These are phyloP conservation scores for Apantesis nais DNA, from an alignment of 2,888 invertebrate genomes.

Conservation along the genomic window DNA sequence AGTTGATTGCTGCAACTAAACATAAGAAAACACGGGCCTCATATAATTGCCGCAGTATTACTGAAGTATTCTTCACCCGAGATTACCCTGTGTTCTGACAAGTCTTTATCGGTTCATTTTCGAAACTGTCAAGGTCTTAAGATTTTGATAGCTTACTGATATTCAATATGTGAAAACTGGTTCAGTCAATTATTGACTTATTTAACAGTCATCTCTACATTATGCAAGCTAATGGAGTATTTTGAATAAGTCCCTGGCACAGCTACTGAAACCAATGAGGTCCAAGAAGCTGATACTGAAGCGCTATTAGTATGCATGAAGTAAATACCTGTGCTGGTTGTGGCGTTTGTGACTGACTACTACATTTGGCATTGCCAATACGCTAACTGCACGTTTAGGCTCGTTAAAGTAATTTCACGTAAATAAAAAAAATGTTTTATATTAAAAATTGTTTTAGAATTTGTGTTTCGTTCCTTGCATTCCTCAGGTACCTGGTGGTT, in stretches of 20 bases:
- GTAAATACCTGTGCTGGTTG: conserved; percentile 36
- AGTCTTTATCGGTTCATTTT: neutral
- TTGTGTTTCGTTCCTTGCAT: too few relatives aligned
- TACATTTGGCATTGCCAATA: conserved; percentile 44
- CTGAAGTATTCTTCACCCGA: too few relatives aligned
- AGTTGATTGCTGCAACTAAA: too few relatives aligned
- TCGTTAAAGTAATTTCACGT: conserved; percentile 31
- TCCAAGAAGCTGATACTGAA: conserved; percentile 22
- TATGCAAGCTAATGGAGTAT: neutral
- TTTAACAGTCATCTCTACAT: neutral
- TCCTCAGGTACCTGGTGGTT: too few relatives aligned
- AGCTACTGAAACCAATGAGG: too few relatives aligned
- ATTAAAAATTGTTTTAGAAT: too few relatives aligned
- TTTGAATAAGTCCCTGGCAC: neutral
- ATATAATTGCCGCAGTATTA: too few relatives aligned
- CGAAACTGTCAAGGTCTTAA: neutral
- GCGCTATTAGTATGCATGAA: conserved; percentile 45
- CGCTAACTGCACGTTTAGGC: conserved; percentile 32
- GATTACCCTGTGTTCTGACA: too few relatives aligned
- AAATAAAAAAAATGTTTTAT: neutral
- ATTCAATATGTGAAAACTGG: neutral
- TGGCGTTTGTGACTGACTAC: conserved; percentile 26
- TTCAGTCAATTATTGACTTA: neutral
- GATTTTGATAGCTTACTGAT: neutral
- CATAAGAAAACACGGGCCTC: too few relatives aligned